Percentiles rank a stretch among this genome's conserved stretches.
These are phyloP conservation scores for Lepilemur ruficaudatus DNA, from an alignment of 2,797 vertebrate genomes.

Conservation along the genomic window DNA sequence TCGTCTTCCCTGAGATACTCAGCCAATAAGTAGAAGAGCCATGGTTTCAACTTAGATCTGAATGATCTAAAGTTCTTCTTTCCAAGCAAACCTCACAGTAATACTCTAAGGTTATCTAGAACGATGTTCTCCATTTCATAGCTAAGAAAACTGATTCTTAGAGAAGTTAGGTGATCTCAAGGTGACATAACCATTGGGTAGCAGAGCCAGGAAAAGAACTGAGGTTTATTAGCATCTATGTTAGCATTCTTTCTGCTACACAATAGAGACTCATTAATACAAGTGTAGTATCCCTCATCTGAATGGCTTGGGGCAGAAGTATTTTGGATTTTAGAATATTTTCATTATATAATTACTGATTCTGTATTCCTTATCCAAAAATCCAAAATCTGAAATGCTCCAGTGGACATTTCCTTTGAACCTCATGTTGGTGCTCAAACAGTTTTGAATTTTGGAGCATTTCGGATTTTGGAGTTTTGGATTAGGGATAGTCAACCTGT, in stretches of 20 bases:
- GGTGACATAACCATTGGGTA: neutral
- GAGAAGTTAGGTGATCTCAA: neutral
- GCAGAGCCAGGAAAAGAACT: neutral
- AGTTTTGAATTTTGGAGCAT: neutral
- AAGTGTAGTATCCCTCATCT: neutral
- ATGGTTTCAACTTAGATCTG: neutral
- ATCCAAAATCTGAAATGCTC: neutral
- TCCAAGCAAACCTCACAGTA: neutral
- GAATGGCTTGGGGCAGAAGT: neutral
- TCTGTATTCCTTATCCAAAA: neutral
- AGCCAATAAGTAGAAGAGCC: neutral
- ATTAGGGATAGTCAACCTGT: neutral
- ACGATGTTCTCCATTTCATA: neutral
- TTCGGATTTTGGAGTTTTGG: neutral
- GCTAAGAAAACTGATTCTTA: neutral
- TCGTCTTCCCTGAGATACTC: neutral
- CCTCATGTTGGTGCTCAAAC: neutral
- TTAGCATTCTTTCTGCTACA: neutral
- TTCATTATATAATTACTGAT: neutral
- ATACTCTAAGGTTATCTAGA: neutral
- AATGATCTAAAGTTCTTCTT: neutral
- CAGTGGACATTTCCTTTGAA: neutral
- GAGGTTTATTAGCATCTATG: neutral
- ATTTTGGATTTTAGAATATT: neutral
- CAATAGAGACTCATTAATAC: neutral